Evolutionary conservation across 2,113 vertebrate species (phyloP).

Genomic region (Halcyon malimbica): DNA sequence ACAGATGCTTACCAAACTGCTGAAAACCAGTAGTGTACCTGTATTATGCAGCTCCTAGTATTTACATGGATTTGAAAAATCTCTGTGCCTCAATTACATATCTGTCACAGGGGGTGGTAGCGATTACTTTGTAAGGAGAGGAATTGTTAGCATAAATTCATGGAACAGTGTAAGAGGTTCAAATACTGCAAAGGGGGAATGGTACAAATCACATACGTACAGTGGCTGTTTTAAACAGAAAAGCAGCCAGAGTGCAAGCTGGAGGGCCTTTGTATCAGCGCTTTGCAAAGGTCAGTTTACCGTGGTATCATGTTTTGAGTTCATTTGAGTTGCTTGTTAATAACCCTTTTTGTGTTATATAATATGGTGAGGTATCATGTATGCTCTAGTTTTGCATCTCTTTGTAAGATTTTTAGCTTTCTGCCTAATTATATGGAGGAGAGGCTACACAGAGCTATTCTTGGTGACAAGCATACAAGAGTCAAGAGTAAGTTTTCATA

Average conservation of each 20-base stretch:
- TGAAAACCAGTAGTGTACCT: background rate
- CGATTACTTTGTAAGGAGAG: background rate
- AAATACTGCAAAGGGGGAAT: background rate
- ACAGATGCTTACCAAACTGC: background rate
- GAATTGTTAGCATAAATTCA: background rate
- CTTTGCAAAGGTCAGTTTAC: constrained; percentile 31
- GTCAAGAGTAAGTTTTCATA: background rate
- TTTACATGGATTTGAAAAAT: background rate
- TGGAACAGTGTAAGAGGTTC: background rate
- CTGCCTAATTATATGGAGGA: background rate
- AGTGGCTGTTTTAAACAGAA: background rate
- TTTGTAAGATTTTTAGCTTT: constrained; percentile 30
- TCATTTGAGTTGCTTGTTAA: constrained; percentile 39
- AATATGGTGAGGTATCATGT: background rate
- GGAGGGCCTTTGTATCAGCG: background rate
- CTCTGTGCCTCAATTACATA: background rate
- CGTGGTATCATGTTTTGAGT: constrained; percentile 16
- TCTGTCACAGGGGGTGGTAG: background rate
- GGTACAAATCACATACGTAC: background rate
- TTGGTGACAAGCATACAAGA: background rate
- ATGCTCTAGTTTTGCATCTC: background rate
- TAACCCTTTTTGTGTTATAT: constrained; percentile 11
- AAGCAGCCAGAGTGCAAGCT: background rate
- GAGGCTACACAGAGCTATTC: background rate
- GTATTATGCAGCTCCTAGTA: background rate